phyloP scores from a whole-genome alignment of 2,113 vertebrate genomes.

The Sebastes schlegelii region DNA sequence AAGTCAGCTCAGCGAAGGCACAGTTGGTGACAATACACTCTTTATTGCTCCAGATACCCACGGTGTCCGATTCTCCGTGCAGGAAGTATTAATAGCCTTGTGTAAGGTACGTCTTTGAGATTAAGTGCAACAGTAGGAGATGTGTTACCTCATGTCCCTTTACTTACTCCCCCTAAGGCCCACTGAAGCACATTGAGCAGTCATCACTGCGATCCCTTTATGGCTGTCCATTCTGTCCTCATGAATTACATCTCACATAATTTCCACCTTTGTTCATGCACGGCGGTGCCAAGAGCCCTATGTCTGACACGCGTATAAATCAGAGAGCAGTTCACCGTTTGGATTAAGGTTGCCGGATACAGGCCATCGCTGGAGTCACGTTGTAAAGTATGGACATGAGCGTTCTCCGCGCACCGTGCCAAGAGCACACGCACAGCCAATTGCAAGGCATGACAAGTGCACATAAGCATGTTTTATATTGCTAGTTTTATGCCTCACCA shows the following conservation, averaged over 20 bases:
- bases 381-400: constrained; percentile 50
- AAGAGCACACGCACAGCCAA: constrained; percentile 45
- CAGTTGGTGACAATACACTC: background rate
- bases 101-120: constrained; percentile 47
- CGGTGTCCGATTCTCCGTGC: background rate
- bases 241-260: constrained; percentile 72
- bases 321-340: constrained; percentile 57
- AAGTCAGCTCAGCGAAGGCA: constrained; percentile 12
- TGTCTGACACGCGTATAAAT: constrained; percentile 67
- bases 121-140: constrained; percentile 48
- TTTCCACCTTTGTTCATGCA: constrained; percentile 70
- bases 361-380: constrained; percentile 40
- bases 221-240: constrained; percentile 68
- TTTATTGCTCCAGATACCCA: background rate
- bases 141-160: constrained; percentile 61
- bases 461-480: constrained; percentile 59
- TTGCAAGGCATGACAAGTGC: constrained; percentile 36
- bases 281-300: constrained; percentile 50
- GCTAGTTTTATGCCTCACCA: constrained; percentile 46
- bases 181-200: constrained; percentile 53
- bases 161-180: constrained; percentile 54
- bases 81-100: constrained; percentile 15
- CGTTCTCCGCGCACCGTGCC: constrained; percentile 17
- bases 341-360: constrained; percentile 61
- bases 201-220: constrained; percentile 68